Conservation (phyloP, 2,888 invertebrate genomes). For the Synergus umbraculus region DNA sequence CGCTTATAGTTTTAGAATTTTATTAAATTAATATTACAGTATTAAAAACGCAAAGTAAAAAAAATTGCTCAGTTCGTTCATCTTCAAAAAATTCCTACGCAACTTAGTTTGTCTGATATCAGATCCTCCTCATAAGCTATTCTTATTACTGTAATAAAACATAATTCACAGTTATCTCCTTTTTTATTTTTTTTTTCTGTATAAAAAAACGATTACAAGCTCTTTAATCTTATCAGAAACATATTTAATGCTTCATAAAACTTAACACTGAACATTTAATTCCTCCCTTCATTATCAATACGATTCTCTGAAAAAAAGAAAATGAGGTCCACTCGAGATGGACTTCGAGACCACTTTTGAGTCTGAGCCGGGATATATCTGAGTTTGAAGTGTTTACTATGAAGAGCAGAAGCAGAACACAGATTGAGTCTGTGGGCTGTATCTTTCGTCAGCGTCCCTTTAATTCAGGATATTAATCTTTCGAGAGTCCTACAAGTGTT, state of each 20-base stretch:
- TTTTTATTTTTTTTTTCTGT: too few species aligned
- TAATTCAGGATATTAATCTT: slow-evolving; percentile 47
- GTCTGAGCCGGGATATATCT: not conserved
- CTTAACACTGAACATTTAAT: not conserved
- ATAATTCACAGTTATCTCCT: not conserved
- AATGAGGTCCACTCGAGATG: slow-evolving; percentile 1
- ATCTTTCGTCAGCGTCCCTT: slow-evolving; percentile 39
- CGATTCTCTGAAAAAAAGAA: not conserved
- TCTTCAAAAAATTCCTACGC: not conserved
- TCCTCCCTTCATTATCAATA: not conserved
- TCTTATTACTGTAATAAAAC: not conserved
- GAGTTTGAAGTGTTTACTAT: slow-evolving; percentile 42
- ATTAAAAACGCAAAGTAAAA: too few species aligned
- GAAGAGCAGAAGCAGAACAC: slow-evolving; percentile 1
- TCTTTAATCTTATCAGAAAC: not conserved
- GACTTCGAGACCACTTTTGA: not conserved
- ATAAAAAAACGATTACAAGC: not conserved
- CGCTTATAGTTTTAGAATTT: too few species aligned
- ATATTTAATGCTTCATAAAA: not conserved
- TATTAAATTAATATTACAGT: too few species aligned
- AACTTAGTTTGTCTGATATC: not conserved
- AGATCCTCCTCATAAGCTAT: not conserved
- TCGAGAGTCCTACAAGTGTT: slow-evolving; percentile 50
- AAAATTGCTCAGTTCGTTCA: not conserved
- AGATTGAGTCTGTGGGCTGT: slow-evolving; percentile 32